Conservation (phyloP, 2,888 invertebrate genomes). For the Chrysolina americana region DNA sequence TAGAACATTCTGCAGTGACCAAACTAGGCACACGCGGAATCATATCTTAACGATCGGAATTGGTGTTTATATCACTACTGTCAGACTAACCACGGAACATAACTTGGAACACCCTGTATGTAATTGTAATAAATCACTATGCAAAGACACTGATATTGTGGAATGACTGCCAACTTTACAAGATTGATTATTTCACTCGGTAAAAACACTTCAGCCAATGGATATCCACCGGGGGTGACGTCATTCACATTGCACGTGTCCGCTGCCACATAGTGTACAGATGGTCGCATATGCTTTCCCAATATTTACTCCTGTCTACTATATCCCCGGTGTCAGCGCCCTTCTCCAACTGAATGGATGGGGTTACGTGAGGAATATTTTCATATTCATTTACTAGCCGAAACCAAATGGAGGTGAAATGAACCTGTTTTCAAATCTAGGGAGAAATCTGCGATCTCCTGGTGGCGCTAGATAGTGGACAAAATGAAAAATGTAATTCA, state of each 20-base stretch:
- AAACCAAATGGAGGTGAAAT: not conserved
- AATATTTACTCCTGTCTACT: constrained; percentile 41
- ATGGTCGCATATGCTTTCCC: constrained; percentile 50
- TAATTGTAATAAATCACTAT: constrained; percentile 13
- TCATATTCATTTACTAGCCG: constrained; percentile 5
- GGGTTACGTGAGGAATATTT: constrained; percentile 17
- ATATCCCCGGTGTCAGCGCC: constrained; percentile 21
- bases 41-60: no score
- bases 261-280: constrained; percentile 43
- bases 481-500: no score
- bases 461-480: no score
- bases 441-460: no score
- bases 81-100: no score
- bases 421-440: not conserved
- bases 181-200: constrained; percentile 41
- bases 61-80: no score
- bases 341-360: constrained; percentile 10
- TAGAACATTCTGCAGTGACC: no score
- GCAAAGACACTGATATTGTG: constrained; percentile 5
- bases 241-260: constrained; percentile 49
- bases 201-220: constrained; percentile 44
- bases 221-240: constrained; percentile 43
- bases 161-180: constrained; percentile 34
- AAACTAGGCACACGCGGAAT: no score
- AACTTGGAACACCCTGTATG: not conserved